Evolutionary conservation across 2,797 vertebrate genomes (phyloP).

Genomic region (Melopsittacus undulatus): DNA sequence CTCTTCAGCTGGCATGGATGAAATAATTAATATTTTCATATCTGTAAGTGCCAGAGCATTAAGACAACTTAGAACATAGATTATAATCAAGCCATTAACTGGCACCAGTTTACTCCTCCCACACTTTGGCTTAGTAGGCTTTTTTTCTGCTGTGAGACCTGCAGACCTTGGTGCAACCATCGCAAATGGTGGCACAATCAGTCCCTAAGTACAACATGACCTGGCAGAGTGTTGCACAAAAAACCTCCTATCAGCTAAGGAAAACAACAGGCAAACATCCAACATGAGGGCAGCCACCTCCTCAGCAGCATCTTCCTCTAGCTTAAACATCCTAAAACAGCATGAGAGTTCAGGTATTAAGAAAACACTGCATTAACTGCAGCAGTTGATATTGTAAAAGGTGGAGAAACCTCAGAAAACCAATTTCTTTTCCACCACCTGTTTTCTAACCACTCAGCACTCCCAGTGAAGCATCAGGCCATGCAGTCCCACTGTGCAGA

Average conservation of each 20-base stretch:
- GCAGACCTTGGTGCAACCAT: neutral
- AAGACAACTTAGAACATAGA: neutral
- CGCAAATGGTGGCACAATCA: neutral
- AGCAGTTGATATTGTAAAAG: neutral
- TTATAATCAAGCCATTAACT: neutral
- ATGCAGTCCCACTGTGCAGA: fast-evolving
- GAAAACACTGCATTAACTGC: neutral
- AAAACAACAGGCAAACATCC: neutral
- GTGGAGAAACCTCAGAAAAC: neutral
- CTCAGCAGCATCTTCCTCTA: neutral
- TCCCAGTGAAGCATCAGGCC: fast-evolving
- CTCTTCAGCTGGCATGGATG: neutral
- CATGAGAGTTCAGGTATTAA: neutral
- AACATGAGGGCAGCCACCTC: neutral
- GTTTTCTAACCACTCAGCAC: neutral
- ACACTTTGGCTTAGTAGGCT: neutral
- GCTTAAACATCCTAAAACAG: neutral
- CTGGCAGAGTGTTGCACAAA: neutral
- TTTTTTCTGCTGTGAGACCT: neutral
- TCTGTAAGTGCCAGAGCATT: neutral
- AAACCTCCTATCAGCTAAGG: neutral
- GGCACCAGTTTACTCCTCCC: neutral
- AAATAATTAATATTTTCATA: neutral
- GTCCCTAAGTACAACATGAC: neutral
- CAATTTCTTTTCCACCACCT: neutral